Conservation (phyloP, 2,113 vertebrate species). For the Herpetotheres cachinnans region DNA sequence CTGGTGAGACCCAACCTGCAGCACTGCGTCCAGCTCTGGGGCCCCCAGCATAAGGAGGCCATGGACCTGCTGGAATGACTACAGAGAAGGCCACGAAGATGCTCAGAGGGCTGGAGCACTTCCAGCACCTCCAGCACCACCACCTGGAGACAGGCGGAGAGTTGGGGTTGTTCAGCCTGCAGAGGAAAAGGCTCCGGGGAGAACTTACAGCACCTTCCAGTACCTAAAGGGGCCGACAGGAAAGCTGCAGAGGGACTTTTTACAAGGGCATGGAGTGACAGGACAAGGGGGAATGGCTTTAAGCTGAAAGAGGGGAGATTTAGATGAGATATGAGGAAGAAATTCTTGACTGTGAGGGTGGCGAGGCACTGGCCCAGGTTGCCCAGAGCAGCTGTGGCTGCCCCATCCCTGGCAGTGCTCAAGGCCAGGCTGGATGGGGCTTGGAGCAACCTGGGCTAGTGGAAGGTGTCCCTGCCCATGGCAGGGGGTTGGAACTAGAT, state of each 20-base stretch:
- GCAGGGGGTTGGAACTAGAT: neutral
- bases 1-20: too few species aligned
- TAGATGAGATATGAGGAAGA: neutral
- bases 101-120: neutral
- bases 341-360: neutral
- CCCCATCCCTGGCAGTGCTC: neutral
- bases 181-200: neutral
- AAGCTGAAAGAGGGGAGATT: accelerated
- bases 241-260: neutral
- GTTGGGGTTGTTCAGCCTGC: neutral
- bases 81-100: neutral
- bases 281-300: neutral
- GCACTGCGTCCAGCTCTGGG: neutral
- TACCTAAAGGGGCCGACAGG: neutral
- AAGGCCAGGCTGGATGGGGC: neutral
- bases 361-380: neutral
- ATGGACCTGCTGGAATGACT: neutral
- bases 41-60: accelerated
- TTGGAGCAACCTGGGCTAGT: neutral
- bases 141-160: neutral
- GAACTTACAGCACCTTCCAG: neutral
- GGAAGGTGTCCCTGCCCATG: neutral
- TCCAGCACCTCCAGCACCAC: too few species aligned
- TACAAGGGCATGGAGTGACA: neutral
- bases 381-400: neutral